Percentiles rank a stretch among this genome's conserved stretches.
Evolutionary conservation across 2,113 vertebrate species (phyloP).

Genomic region (Eptesicus fuscus): DNA sequence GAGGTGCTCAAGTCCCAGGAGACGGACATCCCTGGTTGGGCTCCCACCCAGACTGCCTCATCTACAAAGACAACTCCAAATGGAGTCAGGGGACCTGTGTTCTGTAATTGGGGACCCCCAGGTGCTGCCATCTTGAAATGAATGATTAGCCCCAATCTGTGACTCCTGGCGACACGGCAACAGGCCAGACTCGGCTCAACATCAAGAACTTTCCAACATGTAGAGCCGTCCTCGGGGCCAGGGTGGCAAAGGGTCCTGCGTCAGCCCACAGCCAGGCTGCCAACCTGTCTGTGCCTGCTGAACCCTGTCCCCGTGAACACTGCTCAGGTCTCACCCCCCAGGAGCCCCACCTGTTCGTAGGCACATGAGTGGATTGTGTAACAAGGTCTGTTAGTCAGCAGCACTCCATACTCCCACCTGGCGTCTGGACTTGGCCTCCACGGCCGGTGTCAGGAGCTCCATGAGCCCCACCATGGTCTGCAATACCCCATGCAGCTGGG

Average conservation of each 20-base stretch:
- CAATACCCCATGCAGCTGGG: rapidly evolving
- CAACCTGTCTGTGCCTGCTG: rapidly evolving
- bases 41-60: background rate
- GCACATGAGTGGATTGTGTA: rapidly evolving
- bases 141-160: background rate
- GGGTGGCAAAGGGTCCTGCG: background rate
- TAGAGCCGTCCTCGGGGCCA: background rate
- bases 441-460: background rate
- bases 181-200: background rate
- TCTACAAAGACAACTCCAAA: background rate
- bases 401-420: rapidly evolving
- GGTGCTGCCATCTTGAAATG: background rate
- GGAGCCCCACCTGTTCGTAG: background rate
- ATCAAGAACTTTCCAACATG: too few relatives aligned
- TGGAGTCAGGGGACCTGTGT: background rate
- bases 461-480: rapidly evolving
- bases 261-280: too few relatives aligned
- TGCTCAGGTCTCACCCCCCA: rapidly evolving
- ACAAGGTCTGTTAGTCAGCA: rapidly evolving
- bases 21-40: background rate
- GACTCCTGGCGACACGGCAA: background rate
- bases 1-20: background rate
- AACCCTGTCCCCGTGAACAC: rapidly evolving
- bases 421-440: background rate
- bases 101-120: background rate